Evolutionary conservation across 2,888 invertebrate genomes (phyloP).

Genomic region (Yponomeuta sedellus): DNA sequence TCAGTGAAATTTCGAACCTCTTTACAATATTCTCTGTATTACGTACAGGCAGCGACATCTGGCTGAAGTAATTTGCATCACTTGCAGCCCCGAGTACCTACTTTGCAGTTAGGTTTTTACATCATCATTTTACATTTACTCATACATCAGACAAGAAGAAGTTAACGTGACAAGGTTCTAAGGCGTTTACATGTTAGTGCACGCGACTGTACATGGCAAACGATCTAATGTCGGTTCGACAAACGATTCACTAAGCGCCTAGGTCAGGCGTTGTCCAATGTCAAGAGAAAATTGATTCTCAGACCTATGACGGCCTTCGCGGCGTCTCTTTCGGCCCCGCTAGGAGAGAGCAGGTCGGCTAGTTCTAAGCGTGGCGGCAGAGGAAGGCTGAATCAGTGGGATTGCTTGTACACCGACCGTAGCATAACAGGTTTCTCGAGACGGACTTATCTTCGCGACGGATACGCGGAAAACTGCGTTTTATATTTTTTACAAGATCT

Average conservation of each 20-base stretch:
- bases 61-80: too few species aligned
- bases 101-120: too few species aligned
- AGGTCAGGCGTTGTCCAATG: not conserved
- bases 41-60: too few species aligned
- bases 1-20: too few species aligned
- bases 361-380: not conserved
- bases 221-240: not conserved
- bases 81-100: too few species aligned
- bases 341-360: not conserved
- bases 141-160: too few species aligned
- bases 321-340: not conserved
- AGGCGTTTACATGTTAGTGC: too few species aligned
- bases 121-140: too few species aligned
- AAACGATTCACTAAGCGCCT: not conserved
- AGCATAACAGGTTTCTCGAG: not conserved
- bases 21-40: too few species aligned
- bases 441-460: not conserved
- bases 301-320: not conserved
- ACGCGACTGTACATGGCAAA: too few species aligned
- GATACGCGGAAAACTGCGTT: not conserved
- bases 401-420: not conserved
- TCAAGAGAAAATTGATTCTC: not conserved
- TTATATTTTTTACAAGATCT: not conserved
- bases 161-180: too few species aligned
- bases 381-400: not conserved